Evolutionary conservation across 2,797 vertebrate species (phyloP), one percentile per base, ranked within the genome.

Genomic region (Sebastes nivosus): DNA sequence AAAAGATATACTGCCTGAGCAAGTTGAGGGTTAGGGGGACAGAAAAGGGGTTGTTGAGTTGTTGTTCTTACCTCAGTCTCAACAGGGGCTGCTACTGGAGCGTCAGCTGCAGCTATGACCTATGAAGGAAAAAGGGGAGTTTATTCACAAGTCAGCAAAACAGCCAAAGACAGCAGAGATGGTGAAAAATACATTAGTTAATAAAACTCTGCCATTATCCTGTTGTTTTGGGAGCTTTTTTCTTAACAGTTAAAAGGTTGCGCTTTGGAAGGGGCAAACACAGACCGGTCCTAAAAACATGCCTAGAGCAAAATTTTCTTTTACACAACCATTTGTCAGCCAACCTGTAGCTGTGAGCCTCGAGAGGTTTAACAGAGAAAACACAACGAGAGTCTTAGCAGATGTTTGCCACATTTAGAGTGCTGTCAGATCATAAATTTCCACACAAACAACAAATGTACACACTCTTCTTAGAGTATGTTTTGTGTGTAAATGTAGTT

Each of bases 51-150:
- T 5, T 4, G 34, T 27, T 12, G 5, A 14, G 50, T 55, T 29
- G 27, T 29, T 81, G 67, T 76, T 78, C 59, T 91, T 88, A 94
- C 93, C 87, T 94, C 83, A 42, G 42, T 52, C 65, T 88, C 91
- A 55, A 59, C 84, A 60, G 78, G 71, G 66, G 60, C 59, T 5
- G 11, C 79, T 54, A 64, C 74, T 42, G 84, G 71, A 67, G 74
- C 75, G 72, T 88, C 88, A 34, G 64, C 77, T 71, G 73, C 42
- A 22, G 79, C 54, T 73, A 50, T 42, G 10, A 88, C 69, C 93
- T 94, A 36, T 32, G 14, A 61, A 58, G 27, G 9, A 61, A 46
- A 81, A 27, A 71, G 13, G 13, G 55, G n/a, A 67, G 25, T 52
- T 34, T 75, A 36, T 77, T 72, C 13, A 75, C 0, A 4, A 46